Conservation (phyloP, 2,888 invertebrate genomes). For the Latrodectus elegans region DNA sequence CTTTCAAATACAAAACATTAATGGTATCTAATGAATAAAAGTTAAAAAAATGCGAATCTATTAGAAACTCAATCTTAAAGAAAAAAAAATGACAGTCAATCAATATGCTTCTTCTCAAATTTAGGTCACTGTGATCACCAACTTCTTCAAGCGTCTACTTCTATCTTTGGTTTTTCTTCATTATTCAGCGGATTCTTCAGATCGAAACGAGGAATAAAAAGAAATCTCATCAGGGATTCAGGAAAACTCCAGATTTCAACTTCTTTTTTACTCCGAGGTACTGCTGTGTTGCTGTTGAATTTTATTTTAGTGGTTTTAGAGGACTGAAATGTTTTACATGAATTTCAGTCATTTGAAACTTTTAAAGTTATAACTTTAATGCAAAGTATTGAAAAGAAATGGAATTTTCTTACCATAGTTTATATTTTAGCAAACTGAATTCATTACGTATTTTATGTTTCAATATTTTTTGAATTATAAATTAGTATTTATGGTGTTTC, state of each 20-base stretch:
- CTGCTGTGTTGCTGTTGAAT: conserved; percentile 29
- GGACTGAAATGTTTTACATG: conserved; percentile 12
- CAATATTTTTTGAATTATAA: too few species aligned
- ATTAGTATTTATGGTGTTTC: too few species aligned
- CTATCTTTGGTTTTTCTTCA: conserved; percentile 35
- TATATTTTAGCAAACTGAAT: too few species aligned
- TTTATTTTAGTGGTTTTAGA: conserved; percentile 16
- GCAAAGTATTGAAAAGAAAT: too few species aligned
- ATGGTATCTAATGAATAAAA: conserved; percentile 43
- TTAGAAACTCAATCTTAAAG: conserved; percentile 29
- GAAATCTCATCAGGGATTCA: conserved; percentile 45
- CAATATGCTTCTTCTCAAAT: conserved; percentile 64
- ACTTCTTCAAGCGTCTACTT: conserved; percentile 48
- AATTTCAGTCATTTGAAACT: background rate
- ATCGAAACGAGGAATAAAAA: conserved; percentile 6
- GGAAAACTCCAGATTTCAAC: conserved; percentile 33
- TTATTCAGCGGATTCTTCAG: conserved; percentile 33
- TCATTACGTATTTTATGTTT: too few species aligned
- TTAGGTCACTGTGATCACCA: conserved; percentile 64
- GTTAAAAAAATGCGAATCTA: conserved; percentile 26
- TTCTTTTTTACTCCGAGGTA: conserved; percentile 26
- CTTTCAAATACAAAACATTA: conserved; percentile 1
- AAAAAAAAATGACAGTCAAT: conserved; percentile 39
- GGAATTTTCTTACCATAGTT: too few species aligned
- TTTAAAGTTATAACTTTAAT: too few species aligned